Evolutionary conservation across 2,888 invertebrate species (phyloP), one percentile per base, ranked within the genome.

Genomic region (Sinohyriopsis cumingii): DNA sequence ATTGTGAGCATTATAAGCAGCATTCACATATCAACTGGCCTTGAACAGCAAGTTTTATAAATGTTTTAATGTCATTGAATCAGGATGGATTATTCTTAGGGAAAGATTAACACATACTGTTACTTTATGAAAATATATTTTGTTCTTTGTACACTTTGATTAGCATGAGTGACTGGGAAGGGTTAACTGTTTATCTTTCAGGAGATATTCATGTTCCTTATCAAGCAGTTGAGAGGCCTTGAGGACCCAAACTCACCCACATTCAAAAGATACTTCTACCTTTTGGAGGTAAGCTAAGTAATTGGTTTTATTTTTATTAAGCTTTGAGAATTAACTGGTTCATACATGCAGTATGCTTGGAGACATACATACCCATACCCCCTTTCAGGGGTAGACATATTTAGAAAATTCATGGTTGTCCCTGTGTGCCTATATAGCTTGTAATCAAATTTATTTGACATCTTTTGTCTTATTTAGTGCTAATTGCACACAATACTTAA

Each of bases 161-260:
- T 45, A 45, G 45, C 45, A 45, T 45, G 15, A 12, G 15, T 45
- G 45, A 45, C 15, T 3, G 15, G 12, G 45, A 45, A 45, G 45
- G 15, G 12, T 67, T 55, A 24, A 57, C 6, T 63, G 57, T 70
- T 73, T 72, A 68, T 79, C 60, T 84, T 87, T 45, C 79, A 91
- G 90, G 90, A 90, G 71, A 90, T 91, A 89, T 98, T 98, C 91
- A 92, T 96, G 90, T 98, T 98, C 91, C 93, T 98, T 77, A 98
- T 97, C 77, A 95, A 96, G 86, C 98, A 98, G 91, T 91, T 99
- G 77, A 93, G 95, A 81, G 98, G 98, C 22, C 92, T 99, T 33
- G 95, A 95, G 87, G 97, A 98, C 91, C 97, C 98, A 0, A 97
- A 98, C 90, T 96, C 98, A 91, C 96, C 98, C 5, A 96, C 97